phyloP scores from a whole-genome alignment of 2,113 vertebrate species.

The Thamnaconus septentrionalis region DNA sequence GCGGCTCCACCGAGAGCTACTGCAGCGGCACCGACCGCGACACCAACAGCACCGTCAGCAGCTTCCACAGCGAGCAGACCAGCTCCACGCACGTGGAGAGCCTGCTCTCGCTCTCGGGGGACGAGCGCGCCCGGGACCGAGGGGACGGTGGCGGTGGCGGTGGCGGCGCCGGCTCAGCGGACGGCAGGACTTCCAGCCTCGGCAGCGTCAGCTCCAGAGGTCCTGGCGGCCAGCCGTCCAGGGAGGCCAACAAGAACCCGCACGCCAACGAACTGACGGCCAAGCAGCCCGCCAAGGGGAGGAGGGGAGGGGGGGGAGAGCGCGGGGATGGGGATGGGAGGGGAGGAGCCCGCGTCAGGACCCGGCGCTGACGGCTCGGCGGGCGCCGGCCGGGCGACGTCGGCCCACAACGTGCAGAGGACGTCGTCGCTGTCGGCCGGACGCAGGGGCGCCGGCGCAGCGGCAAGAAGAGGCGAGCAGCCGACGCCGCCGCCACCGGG shows the following conservation, averaged over 20 bases:
- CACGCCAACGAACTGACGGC: conserved; percentile 91
- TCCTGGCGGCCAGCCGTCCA: conserved; percentile 81
- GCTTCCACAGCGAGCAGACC: conserved; percentile 94
- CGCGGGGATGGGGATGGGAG: conserved; percentile 37
- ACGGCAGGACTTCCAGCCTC: conserved; percentile 81
- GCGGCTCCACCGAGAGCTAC: conserved; percentile 95
- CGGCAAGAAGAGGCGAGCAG: conserved; percentile 97
- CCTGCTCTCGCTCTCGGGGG: conserved; percentile 85
- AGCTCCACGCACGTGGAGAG: conserved; percentile 96
- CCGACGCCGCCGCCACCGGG: conserved; percentile 90
- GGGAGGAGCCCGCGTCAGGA: conserved; percentile 54
- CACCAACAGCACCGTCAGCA: conserved; percentile 95
- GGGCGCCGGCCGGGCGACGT: conserved; percentile 73
- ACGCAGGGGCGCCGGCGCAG: conserved; percentile 78
- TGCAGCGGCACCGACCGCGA: conserved; percentile 95
- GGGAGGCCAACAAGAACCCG: conserved; percentile 97
- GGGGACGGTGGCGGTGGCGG: conserved; percentile 69
- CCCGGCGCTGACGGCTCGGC: conserved; percentile 59
- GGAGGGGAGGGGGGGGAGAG: conserved; percentile 38
- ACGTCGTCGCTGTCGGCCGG: conserved; percentile 68
- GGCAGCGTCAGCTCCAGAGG: conserved; percentile 62
- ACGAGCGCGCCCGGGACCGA: conserved; percentile 72
- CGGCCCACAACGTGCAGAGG: conserved; percentile 82
- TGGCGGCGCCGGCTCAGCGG: conserved; percentile 56
- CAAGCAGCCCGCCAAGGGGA: conserved; percentile 57